Conservation (phyloP, 2,113 vertebrate genomes). For the Ptilonorhynchus violaceus region DNA sequence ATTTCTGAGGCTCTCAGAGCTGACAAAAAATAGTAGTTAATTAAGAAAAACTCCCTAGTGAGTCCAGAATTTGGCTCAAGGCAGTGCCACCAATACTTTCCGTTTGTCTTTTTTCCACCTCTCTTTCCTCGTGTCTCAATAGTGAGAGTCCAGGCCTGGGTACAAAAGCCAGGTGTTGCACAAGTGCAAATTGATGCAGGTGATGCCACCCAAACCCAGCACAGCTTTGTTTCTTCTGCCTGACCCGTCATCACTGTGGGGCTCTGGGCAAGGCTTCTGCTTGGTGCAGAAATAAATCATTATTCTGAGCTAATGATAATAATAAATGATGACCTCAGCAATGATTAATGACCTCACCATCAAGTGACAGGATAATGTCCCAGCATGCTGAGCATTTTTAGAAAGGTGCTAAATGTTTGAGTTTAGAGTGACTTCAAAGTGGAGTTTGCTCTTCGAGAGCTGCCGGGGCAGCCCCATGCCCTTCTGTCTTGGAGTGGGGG, state of each 20-base stretch:
- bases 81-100: not conserved
- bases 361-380: not conserved
- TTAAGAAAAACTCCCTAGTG: not conserved
- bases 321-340: not conserved
- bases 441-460: not conserved
- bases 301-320: not conserved
- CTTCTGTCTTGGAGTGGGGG: not conserved
- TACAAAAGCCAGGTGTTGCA: not conserved
- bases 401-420: not conserved
- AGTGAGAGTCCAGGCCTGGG: not conserved
- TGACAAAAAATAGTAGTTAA: not conserved
- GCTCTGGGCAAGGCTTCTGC: not conserved
- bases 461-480: not conserved
- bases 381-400: not conserved
- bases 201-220: not conserved
- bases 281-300: not conserved
- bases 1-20: not conserved
- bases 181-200: not conserved
- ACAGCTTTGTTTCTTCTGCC: not conserved
- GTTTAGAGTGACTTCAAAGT: not conserved
- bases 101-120: not conserved
- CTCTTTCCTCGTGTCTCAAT: not conserved
- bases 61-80: not conserved
- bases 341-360: not conserved
- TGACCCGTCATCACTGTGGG: not conserved